Conservation (phyloP, 2,888 invertebrate genomes). For the Phymatocera aterrima region DNA sequence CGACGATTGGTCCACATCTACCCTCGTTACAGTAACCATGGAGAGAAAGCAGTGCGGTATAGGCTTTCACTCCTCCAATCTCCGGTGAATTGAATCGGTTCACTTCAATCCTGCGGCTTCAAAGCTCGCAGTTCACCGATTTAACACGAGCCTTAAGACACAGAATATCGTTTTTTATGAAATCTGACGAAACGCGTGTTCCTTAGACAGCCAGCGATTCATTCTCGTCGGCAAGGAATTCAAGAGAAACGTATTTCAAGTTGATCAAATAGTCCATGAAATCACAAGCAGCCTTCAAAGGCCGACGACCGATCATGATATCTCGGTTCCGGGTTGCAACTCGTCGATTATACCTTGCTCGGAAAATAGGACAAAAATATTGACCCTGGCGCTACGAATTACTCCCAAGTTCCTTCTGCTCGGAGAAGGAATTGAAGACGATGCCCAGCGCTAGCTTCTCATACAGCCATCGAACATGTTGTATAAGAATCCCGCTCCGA, state of each 20-base stretch:
- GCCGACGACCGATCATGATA: neutral
- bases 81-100: constrained; percentile 24
- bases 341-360: neutral
- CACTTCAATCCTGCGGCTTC: constrained; percentile 2
- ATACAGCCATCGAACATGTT: neutral
- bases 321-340: neutral
- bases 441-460: neutral
- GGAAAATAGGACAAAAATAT: constrained; percentile 13
- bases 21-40: constrained; percentile 15
- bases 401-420: neutral
- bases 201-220: neutral
- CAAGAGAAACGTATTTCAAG: neutral
- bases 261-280: neutral
- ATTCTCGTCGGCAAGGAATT: neutral
- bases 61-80: constrained; percentile 33
- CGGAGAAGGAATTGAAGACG: neutral
- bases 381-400: neutral
- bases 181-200: neutral
- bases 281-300: neutral
- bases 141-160: neutral
- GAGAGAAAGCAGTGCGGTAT: neutral
- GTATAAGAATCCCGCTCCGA: neutral
- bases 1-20: constrained; percentile 23
- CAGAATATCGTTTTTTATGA: neutral
- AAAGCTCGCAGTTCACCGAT: constrained; percentile 15